These are phyloP conservation scores for Ceryle rudis DNA, from an alignment of 2,797 vertebrate species.

Conservation along the genomic window DNA sequence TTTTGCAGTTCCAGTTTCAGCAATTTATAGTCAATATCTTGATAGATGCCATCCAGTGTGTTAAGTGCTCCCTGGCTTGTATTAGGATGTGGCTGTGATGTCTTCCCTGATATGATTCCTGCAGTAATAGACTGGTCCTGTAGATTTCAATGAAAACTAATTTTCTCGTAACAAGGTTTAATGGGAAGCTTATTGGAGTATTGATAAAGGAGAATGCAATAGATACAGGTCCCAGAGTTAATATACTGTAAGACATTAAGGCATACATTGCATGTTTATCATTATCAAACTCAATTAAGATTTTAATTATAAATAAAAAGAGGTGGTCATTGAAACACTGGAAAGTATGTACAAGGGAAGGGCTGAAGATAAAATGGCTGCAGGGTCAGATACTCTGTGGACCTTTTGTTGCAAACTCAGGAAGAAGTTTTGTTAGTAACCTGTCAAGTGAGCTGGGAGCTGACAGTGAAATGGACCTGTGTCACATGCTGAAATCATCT, in stretches of 20 bases:
- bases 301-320: constrained; percentile 19
- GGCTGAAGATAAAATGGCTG: background rate
- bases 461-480: background rate
- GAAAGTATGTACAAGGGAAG: background rate
- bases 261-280: background rate
- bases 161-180: constrained; percentile 58
- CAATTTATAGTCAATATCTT: background rate
- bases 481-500: background rate
- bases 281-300: background rate
- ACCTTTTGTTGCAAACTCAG: rapidly evolving
- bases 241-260: background rate
- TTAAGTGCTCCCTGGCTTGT: background rate
- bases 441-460: background rate
- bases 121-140: background rate
- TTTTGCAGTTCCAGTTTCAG: background rate
- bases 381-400: background rate
- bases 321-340: background rate
- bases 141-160: constrained; percentile 56
- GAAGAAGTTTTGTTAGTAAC: background rate
- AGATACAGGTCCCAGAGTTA: background rate
- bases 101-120: background rate
- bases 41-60: background rate
- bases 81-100: background rate
- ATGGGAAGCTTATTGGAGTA: constrained; percentile 50
- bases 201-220: constrained; percentile 19